Conservation (phyloP, 2,888 invertebrate genomes). For the Malthinus seriepunctatus region DNA sequence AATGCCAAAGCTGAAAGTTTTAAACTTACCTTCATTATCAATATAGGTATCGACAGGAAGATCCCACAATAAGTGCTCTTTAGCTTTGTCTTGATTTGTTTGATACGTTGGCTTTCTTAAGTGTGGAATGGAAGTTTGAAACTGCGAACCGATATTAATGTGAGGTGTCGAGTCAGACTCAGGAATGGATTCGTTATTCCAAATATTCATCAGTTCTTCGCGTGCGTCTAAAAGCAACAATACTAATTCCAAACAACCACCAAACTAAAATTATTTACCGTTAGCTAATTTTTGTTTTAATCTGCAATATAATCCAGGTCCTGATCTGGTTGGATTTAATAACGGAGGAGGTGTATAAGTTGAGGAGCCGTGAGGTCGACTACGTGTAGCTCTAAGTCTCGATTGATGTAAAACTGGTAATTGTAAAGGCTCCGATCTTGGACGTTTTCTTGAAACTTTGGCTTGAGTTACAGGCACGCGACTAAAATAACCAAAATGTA, state of each 20-base stretch:
- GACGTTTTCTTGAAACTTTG: constrained; percentile 66
- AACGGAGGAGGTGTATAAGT: constrained; percentile 94
- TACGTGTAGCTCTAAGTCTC: constrained; percentile 57
- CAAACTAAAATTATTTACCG: background rate
- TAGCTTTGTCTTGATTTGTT: constrained; percentile 58
- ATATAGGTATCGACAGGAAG: constrained; percentile 76
- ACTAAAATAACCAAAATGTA: constrained; percentile 13
- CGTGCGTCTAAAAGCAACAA: constrained; percentile 35
- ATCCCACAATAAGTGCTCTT: constrained; percentile 84
- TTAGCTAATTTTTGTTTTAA: constrained; percentile 7
- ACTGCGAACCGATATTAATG: constrained; percentile 86
- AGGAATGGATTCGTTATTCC: constrained; percentile 53
- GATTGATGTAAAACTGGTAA: constrained; percentile 57
- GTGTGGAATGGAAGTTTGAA: constrained; percentile 80
- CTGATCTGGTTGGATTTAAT: constrained; percentile 87
- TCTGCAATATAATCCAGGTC: constrained; percentile 77
- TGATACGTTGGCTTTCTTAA: constrained; percentile 55
- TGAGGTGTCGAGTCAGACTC: constrained; percentile 67
- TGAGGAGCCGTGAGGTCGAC: constrained; percentile 57
- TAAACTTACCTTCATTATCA: constrained; percentile 71
- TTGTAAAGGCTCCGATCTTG: constrained; percentile 64
- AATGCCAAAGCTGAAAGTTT: background rate
- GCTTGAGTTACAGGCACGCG: constrained; percentile 72
- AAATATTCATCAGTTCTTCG: constrained; percentile 44
- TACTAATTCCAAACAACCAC: background rate